Percentiles rank a stretch among this genome's conserved stretches.
Conservation (phyloP, 2,113 vertebrate species). For the Erinaceus europaeus region DNA sequence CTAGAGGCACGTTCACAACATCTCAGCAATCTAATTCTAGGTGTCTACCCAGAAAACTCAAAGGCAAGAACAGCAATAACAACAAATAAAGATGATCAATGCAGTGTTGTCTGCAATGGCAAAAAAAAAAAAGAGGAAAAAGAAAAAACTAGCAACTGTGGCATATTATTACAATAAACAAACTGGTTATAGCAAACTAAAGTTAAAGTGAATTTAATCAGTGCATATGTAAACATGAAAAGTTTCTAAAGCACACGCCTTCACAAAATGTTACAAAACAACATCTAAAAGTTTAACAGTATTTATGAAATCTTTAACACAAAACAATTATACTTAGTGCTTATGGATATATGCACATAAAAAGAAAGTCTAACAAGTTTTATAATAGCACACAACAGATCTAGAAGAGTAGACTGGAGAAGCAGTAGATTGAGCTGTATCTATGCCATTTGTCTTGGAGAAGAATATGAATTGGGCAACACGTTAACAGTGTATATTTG, state of each 20-base stretch:
- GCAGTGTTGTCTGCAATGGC: neutral
- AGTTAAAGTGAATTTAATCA: neutral
- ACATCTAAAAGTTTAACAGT: neutral
- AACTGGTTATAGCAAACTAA: neutral
- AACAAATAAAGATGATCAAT: neutral
- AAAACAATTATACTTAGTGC: neutral
- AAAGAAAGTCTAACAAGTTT: neutral
- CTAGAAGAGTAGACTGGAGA: neutral
- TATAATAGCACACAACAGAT: neutral
- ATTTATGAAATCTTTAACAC: constrained; percentile 6
- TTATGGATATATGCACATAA: neutral
- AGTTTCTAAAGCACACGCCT: neutral
- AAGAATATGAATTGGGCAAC: neutral
- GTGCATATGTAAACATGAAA: neutral
- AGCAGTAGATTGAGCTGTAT: neutral
- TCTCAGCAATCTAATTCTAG: neutral
- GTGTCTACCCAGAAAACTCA: neutral
- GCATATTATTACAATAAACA: neutral
- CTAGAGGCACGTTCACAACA: neutral
- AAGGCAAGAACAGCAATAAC: neutral
- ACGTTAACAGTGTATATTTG: neutral
- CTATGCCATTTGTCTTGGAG: neutral
- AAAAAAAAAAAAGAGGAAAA: constrained; percentile 28
- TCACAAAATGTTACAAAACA: neutral
- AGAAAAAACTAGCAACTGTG: neutral